Conservation (phyloP, 1,140 invertebrate species). For the Apis mellifera region DNA sequence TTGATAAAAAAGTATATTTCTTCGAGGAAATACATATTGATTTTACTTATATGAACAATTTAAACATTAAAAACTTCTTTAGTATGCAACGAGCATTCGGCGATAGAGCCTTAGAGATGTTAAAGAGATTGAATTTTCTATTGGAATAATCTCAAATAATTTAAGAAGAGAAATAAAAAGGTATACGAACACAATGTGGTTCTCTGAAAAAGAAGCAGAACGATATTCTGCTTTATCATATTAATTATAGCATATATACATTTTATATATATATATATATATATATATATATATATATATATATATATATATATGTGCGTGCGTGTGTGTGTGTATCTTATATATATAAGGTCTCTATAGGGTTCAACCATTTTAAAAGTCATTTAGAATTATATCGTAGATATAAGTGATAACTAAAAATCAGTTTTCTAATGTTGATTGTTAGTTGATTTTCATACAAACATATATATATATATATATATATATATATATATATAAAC, state of each 20-base stretch:
- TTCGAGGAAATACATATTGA: not conserved
- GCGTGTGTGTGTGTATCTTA: not conserved
- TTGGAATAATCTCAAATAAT: conserved; percentile 1
- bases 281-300: not conserved
- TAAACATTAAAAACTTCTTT: not conserved
- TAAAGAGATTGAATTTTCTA: not conserved
- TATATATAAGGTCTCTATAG: not conserved
- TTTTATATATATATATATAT: not conserved
- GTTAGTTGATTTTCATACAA: not conserved
- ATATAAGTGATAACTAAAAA: conserved; percentile 3
- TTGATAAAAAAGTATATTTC: not conserved
- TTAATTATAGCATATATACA: not conserved
- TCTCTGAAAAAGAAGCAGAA: not conserved
- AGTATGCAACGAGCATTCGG: not conserved
- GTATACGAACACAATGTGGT: conserved; percentile 16
- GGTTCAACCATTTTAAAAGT: not conserved
- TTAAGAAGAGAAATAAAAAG: not conserved
- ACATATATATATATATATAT: no score
- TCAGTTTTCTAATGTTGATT: conserved; percentile 31
- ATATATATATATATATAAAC: no score
- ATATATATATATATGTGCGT: not conserved
- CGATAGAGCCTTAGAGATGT: no score
- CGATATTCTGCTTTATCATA: not conserved
- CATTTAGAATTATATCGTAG: conserved; percentile 14
- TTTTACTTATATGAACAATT: not conserved